These are phyloP conservation scores for Actinia equina DNA, from an alignment of 64 coral and sea anemone genomes.

Conservation along the genomic window DNA sequence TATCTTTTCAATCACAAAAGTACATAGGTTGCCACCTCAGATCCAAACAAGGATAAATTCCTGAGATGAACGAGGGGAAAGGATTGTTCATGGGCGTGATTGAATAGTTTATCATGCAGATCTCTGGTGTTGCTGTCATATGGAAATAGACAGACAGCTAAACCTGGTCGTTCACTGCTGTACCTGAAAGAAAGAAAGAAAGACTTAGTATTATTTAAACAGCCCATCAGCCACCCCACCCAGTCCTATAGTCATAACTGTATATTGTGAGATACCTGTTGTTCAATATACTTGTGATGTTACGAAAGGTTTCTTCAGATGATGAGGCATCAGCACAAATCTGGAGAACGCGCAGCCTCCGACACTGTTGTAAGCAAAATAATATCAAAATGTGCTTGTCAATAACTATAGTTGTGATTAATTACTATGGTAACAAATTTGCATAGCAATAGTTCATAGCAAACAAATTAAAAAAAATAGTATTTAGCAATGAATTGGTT, in stretches of 20 bases:
- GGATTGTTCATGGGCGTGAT: conserved; percentile 23
- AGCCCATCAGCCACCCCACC: too few species aligned
- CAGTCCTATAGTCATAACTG: too few species aligned
- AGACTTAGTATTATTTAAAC: too few species aligned
- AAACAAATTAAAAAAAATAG: too few species aligned
- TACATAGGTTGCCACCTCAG: conserved; percentile 13
- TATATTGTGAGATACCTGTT: conserved; percentile 17
- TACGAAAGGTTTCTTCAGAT: conserved; percentile 38
- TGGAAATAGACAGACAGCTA: conserved; percentile 52
- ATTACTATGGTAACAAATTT: too few species aligned
- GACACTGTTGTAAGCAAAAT: conserved; percentile 8
- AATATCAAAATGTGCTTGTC: background rate
- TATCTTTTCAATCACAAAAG: too few species aligned
- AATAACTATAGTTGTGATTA: too few species aligned
- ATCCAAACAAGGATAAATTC: conserved; percentile 47
- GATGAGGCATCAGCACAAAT: conserved; percentile 30
- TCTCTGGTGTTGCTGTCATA: conserved; percentile 58
- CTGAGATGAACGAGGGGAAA: conserved; percentile 45
- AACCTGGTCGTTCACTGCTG: conserved; percentile 25
- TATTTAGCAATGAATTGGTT: too few species aligned
- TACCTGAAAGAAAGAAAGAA: conserved; percentile 25
- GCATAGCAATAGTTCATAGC: too few species aligned
- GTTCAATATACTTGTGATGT: conserved; percentile 47
- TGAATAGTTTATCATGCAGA: conserved; percentile 37
- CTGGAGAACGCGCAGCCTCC: background rate